phyloP scores from a whole-genome alignment of 2,888 invertebrate species.

The Thymelicus acteon region DNA sequence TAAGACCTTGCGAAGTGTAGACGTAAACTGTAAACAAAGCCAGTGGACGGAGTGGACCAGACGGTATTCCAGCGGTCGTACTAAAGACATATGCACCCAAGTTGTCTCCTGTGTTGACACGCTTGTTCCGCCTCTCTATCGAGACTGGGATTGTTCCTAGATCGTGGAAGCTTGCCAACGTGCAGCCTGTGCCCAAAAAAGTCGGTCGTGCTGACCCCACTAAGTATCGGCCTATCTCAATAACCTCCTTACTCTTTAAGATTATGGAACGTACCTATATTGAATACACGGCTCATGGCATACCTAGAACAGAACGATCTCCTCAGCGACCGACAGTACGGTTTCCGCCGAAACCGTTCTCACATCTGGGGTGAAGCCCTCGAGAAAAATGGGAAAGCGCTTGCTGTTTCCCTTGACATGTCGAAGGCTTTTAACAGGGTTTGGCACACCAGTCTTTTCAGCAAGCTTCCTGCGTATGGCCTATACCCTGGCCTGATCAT shows the following conservation, averaged over 20 bases:
- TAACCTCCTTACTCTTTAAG: background rate
- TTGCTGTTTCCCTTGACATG: too few species aligned
- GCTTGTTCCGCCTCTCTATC: constrained; percentile 29
- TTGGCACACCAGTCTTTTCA: too few species aligned
- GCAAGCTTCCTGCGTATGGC: too few species aligned
- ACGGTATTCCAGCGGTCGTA: constrained; percentile 33
- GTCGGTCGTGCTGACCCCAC: constrained; percentile 15
- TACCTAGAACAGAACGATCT: background rate
- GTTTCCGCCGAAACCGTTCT: too few species aligned
- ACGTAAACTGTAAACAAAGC: constrained; percentile 37
- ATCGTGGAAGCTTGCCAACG: constrained; percentile 35
- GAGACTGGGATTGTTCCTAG: constrained; percentile 21
- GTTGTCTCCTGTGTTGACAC: constrained; percentile 33
- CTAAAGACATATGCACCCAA: constrained; percentile 29
- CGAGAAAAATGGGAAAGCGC: too few species aligned
- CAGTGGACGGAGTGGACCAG: constrained; percentile 37
- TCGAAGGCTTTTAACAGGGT: too few species aligned
- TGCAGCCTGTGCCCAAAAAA: constrained; percentile 35
- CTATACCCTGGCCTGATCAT: too few species aligned
- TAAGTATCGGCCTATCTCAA: background rate
- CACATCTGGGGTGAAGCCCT: too few species aligned
- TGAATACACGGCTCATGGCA: background rate
- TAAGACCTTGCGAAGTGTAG: background rate
- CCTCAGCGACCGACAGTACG: background rate
- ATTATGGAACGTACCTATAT: background rate